phyloP scores from a whole-genome alignment of 2,888 invertebrate genomes.

The Caradrina clavipalpis region DNA sequence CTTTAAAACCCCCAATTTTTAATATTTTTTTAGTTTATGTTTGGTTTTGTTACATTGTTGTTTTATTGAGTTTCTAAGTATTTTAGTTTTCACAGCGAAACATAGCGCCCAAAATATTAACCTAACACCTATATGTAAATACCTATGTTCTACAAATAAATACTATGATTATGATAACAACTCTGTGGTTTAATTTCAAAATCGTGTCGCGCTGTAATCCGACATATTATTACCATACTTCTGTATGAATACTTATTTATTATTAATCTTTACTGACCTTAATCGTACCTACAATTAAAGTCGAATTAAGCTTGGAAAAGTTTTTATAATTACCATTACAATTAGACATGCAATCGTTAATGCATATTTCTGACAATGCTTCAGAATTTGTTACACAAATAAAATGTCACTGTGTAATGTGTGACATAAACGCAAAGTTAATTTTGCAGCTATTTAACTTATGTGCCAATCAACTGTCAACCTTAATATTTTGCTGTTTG shows the following conservation, averaged over 20 bases:
- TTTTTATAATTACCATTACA: slow-evolving; percentile 36
- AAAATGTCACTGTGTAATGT: slow-evolving; percentile 43
- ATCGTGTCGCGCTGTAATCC: slow-evolving; percentile 3
- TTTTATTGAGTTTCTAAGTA: no score
- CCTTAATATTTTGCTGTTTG: accelerated
- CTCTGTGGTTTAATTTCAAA: background rate
- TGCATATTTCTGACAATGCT: slow-evolving; percentile 37
- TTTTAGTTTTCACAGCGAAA: no score
- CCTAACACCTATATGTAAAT: no score
- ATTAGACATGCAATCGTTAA: slow-evolving; percentile 16
- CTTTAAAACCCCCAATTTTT: no score
- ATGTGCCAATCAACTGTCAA: slow-evolving; percentile 6
- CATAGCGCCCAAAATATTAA: no score
- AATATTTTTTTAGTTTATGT: no score
- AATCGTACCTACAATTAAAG: slow-evolving; percentile 42
- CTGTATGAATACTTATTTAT: slow-evolving; percentile 3
- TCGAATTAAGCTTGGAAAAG: slow-evolving; percentile 25
- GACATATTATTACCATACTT: background rate
- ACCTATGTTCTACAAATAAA: no score
- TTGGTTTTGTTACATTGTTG: no score
- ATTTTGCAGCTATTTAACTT: background rate
- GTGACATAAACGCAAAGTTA: slow-evolving; percentile 35
- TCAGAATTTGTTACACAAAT: slow-evolving; percentile 35
- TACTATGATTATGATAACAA: no score
- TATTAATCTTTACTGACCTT: slow-evolving; percentile 36